phyloP scores from a whole-genome alignment of 2,888 invertebrate genomes.

The Baccha elongata region DNA sequence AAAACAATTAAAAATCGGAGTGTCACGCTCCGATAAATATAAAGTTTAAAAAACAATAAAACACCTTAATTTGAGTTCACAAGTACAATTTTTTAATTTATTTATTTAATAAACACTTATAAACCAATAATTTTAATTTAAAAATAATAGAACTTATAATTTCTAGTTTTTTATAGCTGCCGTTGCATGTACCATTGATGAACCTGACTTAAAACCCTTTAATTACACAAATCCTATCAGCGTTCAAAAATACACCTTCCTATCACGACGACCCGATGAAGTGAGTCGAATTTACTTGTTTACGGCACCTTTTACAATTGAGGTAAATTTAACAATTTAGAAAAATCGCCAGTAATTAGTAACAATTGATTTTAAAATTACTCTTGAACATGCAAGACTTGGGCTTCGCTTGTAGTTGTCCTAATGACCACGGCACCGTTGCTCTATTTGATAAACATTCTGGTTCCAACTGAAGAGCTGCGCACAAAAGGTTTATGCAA shows the following conservation, averaged over 20 bases:
- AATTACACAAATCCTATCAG: constrained; percentile 92
- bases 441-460: constrained; percentile 88
- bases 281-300: constrained; percentile 92
- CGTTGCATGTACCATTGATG: constrained; percentile 80
- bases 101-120: too few relatives aligned
- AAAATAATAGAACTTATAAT: background rate
- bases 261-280: constrained; percentile 90
- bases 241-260: constrained; percentile 90
- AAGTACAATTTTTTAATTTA: too few relatives aligned
- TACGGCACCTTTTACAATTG: constrained; percentile 90
- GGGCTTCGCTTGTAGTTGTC: constrained; percentile 90
- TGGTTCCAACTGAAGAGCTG: constrained; percentile 84
- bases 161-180: constrained; percentile 80
- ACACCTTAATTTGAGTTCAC: too few relatives aligned
- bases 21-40: too few relatives aligned
- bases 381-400: constrained; percentile 85
- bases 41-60: too few relatives aligned
- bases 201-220: constrained; percentile 82
- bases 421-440: constrained; percentile 90
- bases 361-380: constrained; percentile 46
- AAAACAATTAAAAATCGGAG: too few relatives aligned
- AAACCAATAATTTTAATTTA: background rate
- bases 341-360: constrained; percentile 16
- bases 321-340: constrained; percentile 83
- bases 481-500: constrained; percentile 82